These are phyloP conservation scores for Esox masquinongy DNA, from an alignment of 2,797 vertebrate genomes.

Conservation along the genomic window DNA sequence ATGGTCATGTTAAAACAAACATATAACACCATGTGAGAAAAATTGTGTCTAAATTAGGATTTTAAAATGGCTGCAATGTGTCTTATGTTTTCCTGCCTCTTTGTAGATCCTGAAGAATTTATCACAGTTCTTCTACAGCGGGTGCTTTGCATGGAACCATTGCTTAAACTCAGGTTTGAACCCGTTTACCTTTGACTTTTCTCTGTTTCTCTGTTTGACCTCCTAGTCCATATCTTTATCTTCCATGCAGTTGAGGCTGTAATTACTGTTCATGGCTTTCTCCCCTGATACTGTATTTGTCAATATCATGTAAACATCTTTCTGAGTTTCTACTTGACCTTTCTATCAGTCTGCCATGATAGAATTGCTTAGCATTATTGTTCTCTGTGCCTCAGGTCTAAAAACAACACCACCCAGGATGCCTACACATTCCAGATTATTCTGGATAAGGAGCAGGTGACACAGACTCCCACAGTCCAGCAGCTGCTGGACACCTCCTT, in stretches of 20 bases:
- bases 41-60: too few species aligned
- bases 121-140: constrained; percentile 77
- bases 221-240: background rate
- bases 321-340: background rate
- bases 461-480: constrained; percentile 75
- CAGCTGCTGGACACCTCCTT: constrained; percentile 80
- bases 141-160: constrained; percentile 73
- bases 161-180: constrained; percentile 78
- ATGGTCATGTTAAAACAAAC: too few species aligned
- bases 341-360: background rate
- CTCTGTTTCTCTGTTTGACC: background rate
- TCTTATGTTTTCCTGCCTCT: constrained; percentile 7
- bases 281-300: background rate
- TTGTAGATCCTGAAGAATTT: constrained; percentile 82
- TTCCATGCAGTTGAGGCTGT: background rate
- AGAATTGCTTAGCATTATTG: background rate
- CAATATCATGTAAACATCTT: background rate
- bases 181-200: background rate
- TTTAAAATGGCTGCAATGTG: background rate
- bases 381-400: constrained; percentile 59
- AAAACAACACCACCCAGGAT: constrained; percentile 63
- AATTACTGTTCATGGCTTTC: background rate
- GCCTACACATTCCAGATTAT: constrained; percentile 82
- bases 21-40: too few species aligned
- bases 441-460: constrained; percentile 74